A percentile compares a stretch with the other conserved stretches of the same genome.
Conservation (phyloP, 2,113 vertebrate species). For the Platichthys stellatus region DNA sequence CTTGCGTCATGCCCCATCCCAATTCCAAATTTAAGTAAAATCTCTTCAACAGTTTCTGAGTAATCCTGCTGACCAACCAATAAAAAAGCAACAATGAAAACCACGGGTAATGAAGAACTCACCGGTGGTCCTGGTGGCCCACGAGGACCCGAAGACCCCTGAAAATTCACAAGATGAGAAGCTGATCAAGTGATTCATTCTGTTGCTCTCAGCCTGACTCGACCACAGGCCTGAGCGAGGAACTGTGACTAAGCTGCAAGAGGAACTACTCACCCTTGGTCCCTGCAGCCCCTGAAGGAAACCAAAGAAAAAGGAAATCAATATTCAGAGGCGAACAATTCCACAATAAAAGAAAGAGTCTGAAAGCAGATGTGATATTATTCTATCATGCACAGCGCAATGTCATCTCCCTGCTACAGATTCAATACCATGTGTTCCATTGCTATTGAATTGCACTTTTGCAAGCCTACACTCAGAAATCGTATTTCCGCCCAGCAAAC, state of each 20-base stretch:
- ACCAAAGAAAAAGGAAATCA: slow-evolving; percentile 49
- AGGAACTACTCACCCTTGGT: slow-evolving; percentile 87
- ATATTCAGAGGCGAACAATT: slow-evolving; percentile 34
- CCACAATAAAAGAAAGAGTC: slow-evolving; percentile 10
- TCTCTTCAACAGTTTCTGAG: background rate
- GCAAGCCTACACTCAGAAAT: slow-evolving; percentile 27
- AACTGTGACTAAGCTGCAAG: slow-evolving; percentile 12
- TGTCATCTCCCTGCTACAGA: slow-evolving; percentile 9
- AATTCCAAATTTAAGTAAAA: background rate
- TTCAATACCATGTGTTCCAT: slow-evolving; percentile 15
- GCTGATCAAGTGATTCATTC: slow-evolving; percentile 7
- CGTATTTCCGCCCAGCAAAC: slow-evolving; percentile 20
- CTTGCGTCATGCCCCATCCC: no score
- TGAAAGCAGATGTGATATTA: background rate
- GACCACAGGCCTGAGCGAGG: slow-evolving; percentile 10
- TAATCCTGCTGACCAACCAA: background rate
- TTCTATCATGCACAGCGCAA: background rate
- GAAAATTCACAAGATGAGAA: slow-evolving; percentile 27
- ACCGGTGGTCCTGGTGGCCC: slow-evolving; percentile 93
- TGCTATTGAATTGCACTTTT: slow-evolving; percentile 15
- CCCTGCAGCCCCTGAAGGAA: slow-evolving; percentile 89
- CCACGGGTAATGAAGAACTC: slow-evolving; percentile 65
- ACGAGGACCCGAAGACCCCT: slow-evolving; percentile 90
- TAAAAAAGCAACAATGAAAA: background rate
- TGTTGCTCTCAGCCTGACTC: background rate